phyloP scores from a whole-genome alignment of 2,797 vertebrate genomes.

The Loriculus beryllinus region DNA sequence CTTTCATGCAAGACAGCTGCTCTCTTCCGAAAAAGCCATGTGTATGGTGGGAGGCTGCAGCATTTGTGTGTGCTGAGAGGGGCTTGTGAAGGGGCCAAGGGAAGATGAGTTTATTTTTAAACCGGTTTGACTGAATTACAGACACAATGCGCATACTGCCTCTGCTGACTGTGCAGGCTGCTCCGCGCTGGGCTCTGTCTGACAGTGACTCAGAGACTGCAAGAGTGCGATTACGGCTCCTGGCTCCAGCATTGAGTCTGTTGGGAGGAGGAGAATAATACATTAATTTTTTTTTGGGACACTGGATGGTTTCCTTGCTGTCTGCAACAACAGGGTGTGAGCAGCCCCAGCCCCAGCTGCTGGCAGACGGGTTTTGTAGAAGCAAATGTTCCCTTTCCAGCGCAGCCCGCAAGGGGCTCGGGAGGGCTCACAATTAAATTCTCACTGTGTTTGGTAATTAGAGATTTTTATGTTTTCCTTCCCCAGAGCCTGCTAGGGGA shows the following conservation, averaged over 20 bases:
- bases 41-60: neutral
- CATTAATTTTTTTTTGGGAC: slow-evolving; percentile 57
- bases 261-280: slow-evolving; percentile 54
- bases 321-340: slow-evolving; percentile 51
- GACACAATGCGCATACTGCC: neutral
- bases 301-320: slow-evolving; percentile 42
- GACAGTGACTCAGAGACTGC: slow-evolving; percentile 55
- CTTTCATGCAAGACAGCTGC: neutral
- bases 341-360: slow-evolving; percentile 29
- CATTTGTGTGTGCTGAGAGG: neutral
- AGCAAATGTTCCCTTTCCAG: neutral
- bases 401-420: fast-evolving
- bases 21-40: neutral
- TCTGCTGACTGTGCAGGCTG: slow-evolving; percentile 37
- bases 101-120: slow-evolving; percentile 11
- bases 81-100: neutral
- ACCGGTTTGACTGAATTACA: slow-evolving; percentile 28
- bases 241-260: neutral
- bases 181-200: neutral
- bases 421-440: neutral
- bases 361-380: neutral
- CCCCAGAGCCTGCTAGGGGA: neutral
- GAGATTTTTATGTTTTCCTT: too few relatives aligned
- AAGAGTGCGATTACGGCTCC: neutral
- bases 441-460: neutral